Evolutionary conservation across 2,797 vertebrate genomes (phyloP).

Genomic region (Phoxinus dragarum): DNA sequence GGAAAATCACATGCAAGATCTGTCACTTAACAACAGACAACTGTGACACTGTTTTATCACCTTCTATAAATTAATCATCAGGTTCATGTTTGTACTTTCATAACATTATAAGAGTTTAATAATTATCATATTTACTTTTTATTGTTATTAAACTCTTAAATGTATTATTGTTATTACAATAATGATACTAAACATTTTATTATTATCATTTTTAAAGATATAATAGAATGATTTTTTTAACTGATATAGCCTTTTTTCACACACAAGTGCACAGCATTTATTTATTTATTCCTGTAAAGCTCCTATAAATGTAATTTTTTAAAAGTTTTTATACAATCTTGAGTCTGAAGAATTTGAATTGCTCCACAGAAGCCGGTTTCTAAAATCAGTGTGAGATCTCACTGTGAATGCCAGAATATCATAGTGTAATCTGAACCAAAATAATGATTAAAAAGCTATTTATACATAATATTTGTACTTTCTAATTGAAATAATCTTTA

Average conservation of each 20-base stretch:
- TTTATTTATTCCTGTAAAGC: not conserved
- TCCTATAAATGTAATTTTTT: not conserved
- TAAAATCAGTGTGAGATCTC: not conserved
- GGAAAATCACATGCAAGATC: conserved; percentile 7
- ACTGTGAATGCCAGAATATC: not conserved
- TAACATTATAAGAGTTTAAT: not conserved
- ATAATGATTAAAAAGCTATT: not conserved
- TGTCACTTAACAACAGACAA: not conserved
- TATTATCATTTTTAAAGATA: not conserved
- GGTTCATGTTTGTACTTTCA: not conserved
- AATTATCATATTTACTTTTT: not conserved
- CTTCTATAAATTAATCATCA: not conserved
- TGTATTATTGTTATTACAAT: not conserved
- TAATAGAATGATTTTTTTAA: too few species aligned
- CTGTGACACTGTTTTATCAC: not conserved
- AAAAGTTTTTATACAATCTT: not conserved
- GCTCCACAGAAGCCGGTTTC: not conserved
- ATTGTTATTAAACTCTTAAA: not conserved
- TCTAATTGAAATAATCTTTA: not conserved
- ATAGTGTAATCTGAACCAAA: not conserved
- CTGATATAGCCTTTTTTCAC: not conserved
- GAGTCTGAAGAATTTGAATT: not conserved
- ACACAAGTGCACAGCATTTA: not conserved
- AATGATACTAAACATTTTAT: not conserved
- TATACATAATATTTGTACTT: not conserved